Evolutionary conservation across 2,113 vertebrate genomes (phyloP), one percentile per base, ranked within the genome.

Genomic region (Pipa parva): DNA sequence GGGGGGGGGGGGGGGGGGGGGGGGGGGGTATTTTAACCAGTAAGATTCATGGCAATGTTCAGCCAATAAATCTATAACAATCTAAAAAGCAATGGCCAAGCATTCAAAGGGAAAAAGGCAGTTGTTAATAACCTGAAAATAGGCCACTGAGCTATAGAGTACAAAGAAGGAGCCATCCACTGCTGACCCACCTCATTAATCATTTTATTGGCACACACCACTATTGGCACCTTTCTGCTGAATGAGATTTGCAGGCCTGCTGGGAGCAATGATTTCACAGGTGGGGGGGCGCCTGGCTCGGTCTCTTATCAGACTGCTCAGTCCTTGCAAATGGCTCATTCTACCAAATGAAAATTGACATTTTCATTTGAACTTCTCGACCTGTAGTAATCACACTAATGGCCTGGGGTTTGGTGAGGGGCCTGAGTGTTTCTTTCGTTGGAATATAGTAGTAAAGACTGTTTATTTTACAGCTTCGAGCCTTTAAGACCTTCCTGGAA

Each of bases 341-440:
- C 75, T 29, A 75, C 73, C 80, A 84, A 79, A 84, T 78, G 80
- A 83, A 84, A 84, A 84, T 80, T 79, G 79, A 81, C 73, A 74
- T 77, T 78, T 85, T 76, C 67, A 78, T 73, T 75, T 83, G 83
- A 84, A 79, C 85, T 79, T 81, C 20, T 9, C 45, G 72, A 81
- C 82, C 81, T 79, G 70, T 66, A 76, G 80, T 76, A 82, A 82
- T 81, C 78, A 81, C 63, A 76, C 77, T 83, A 84, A 85, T 79
- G 75, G 81, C 72, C 77, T 67, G 36, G 54, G 72, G 71, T 61
- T 56, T 72, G 39, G 63, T 75, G 76, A 48, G 57, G 57, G 54
- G 66, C 18, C 8, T 6, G 33, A 54, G 58, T 15, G 10, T 45
- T 69, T 59, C 65, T 45, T 60, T 22, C 31, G 48, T 39, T 42